A percentile compares a stretch with the other conserved stretches of the same genome.
Evolutionary conservation across 2,888 invertebrate genomes (phyloP).

Genomic region (Xylocampa areola): DNA sequence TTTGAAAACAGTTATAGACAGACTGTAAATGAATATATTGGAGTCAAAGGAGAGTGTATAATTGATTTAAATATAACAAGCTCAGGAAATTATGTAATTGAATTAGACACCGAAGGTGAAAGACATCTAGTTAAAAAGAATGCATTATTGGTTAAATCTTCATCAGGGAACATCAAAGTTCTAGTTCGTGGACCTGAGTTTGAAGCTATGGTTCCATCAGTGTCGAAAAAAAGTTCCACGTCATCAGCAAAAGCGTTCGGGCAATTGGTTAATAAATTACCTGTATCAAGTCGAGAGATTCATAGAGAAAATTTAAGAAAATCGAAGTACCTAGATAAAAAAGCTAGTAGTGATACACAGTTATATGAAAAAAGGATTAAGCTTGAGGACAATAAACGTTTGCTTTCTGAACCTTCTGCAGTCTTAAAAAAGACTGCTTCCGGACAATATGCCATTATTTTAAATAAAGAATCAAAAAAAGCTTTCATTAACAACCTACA

Average conservation of each 20-base stretch:
- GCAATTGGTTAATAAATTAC: constrained; percentile 57
- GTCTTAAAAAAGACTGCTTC: constrained; percentile 66
- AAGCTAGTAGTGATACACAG: constrained; percentile 68
- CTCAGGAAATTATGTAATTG: constrained; percentile 67
- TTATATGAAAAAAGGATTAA: constrained; percentile 62
- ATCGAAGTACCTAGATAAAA: constrained; percentile 36
- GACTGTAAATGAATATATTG: constrained; percentile 58
- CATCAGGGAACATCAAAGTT: constrained; percentile 72
- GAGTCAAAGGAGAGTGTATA: constrained; percentile 57
- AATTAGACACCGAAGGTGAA: constrained; percentile 58
- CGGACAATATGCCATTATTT: constrained; percentile 68
- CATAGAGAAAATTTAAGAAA: constrained; percentile 34
- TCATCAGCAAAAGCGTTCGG: constrained; percentile 55
- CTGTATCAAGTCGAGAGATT: constrained; percentile 36
- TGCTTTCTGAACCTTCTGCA: constrained; percentile 55
- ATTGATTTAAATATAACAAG: constrained; percentile 65
- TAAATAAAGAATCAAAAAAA: constrained; percentile 72
- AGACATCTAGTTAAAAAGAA: constrained; percentile 46
- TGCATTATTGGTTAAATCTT: constrained; percentile 68
- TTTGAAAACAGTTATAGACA: constrained; percentile 69
- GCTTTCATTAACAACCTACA: constrained; percentile 70
- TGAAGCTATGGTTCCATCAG: constrained; percentile 25
- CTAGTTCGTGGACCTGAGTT: constrained; percentile 51
- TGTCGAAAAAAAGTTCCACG: constrained; percentile 23
- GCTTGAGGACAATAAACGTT: constrained; percentile 50